Base-by-base conservation (phyloP, 2,888 invertebrate genomes). In the Epicampocera succincta region DNA sequence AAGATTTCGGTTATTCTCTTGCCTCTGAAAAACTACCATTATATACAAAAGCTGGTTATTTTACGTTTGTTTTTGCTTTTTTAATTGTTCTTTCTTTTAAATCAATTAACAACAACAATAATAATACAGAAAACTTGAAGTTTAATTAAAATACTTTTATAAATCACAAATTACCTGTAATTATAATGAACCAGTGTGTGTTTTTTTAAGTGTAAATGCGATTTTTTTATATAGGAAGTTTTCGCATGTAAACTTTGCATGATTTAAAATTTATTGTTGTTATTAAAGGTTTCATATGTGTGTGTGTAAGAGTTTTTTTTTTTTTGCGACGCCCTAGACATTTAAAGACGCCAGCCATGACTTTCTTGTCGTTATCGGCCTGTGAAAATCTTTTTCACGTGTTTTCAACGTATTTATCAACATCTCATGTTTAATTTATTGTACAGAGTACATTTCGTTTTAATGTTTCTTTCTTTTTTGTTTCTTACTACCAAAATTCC, bases 371-470 rank as follows among this genome's bases (percentile, higher is more conserved):
- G 50, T 65, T 78, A 78, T 78, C 77, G 65, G 46, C 3, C 19
- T 71, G 76, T 50, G 81, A 77, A 81, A 81, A 81, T 81, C 81
- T 77, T 38, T 56, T 69, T 77, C 73, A 81, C 81, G 76, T 77
- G 81, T 63, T 42, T 68, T 63, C 46, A 38, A 44, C 56, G 38
- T 68, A 73, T 77, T 73, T 54, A 77, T 80, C 71, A 78, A 52
- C 60, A 54, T 79, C 71, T 66, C 75, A 65, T 76, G 80, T 60
- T 72, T 15, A 63, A 63, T 50, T 54, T 61, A 25, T 40, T 21
- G n/a, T 44, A n/a, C 15, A 29, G 29, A n/a, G n/a, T n/a, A 29
- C 29, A 5, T 56, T 56, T 42, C 33, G 60, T 60, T 33, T 11
- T 40, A 19, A 5, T 17, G 2, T 12, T 50, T 38, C 9, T 44